Evolutionary conservation across 2,888 invertebrate genomes (phyloP).

Genomic region (Pyralis farinalis): DNA sequence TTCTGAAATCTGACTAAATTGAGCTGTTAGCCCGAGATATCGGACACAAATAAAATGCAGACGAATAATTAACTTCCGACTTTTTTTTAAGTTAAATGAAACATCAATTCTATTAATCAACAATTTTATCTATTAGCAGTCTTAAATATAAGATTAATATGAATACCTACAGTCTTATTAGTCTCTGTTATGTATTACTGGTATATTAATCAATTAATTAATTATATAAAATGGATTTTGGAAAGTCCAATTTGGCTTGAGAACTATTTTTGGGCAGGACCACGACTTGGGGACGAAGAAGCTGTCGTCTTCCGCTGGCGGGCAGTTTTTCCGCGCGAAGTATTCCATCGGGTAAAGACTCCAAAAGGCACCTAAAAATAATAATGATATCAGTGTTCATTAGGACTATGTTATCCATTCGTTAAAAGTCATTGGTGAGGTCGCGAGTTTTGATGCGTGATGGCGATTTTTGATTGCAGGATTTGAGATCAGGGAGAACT

Average conservation of each 20-base stretch:
- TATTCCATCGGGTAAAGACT: constrained; percentile 93
- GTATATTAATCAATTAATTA: too few species aligned
- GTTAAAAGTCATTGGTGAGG: too few species aligned
- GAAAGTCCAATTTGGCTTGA: constrained; percentile 69
- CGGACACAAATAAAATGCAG: too few species aligned
- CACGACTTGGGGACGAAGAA: constrained; percentile 72
- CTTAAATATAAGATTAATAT: not conserved
- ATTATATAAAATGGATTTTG: constrained; percentile 56
- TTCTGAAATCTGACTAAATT: too few species aligned
- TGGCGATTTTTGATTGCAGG: too few species aligned
- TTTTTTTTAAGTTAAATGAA: not conserved
- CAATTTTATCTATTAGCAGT: not conserved
- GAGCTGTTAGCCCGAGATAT: too few species aligned
- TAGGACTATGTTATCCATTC: too few species aligned
- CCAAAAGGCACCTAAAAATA: constrained; percentile 81
- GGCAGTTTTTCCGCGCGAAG: constrained; percentile 90
- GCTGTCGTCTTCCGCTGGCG: constrained; percentile 65
- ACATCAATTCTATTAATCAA: not conserved
- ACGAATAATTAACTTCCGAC: too few species aligned
- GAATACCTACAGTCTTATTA: not conserved
- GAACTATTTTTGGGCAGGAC: constrained; percentile 65
- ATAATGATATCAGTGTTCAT: too few species aligned
- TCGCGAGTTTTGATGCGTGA: too few species aligned
- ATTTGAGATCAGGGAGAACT: too few species aligned
- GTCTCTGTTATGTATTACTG: constrained; percentile 14